Base-by-base conservation (phyloP, 2,113 vertebrate genomes). In the Ictidomys tridecemlineatus region DNA sequence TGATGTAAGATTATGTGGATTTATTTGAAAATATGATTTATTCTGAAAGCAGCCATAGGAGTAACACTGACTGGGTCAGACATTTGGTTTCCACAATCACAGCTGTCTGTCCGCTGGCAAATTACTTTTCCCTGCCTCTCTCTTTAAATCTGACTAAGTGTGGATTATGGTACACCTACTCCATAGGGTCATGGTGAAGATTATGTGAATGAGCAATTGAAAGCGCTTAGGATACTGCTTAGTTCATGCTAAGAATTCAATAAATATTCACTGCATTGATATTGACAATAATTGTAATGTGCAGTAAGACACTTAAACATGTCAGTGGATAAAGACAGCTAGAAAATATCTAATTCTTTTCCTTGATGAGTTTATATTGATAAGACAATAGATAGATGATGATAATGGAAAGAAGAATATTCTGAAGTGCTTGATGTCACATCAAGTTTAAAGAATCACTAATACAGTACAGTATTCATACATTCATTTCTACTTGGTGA, bases 371-470 rank as follows among this genome's bases (percentile, higher is more conserved):
- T 89, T 45, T 69, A 58, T n/a, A 22, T 9, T 89, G 9, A 53
- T 92, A 89, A 78, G 82, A 53, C 28, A 92, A 48, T 53, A 61
- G 13, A 51, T 80, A 74, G 74, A 69, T 85, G 30, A 74, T 4
- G 85, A 89, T 69, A n/a, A 89, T 79, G 1, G 32, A 80, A 94
- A 80, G 37, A 78, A 72, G 48, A 69, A 88, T 85, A 85, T 85
- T 69, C 39, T 7, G 5, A 80, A 85, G 14, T 37, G 12, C n/a
- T 69, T 70, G 48, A 61, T 80, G 67, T 63, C 61, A 53, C 17
- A 32, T 53, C 17, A 61, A 28, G 4, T 92, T 85, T 53, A 70
- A 92, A 51, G 37, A 74, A 39, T 56, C 18, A 72, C 22, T 91
- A 53, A 48, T 70, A 22, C 65, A 73, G 30, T 10, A 79, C 16